These are phyloP conservation scores for Columba guinea DNA, from an alignment of 2,797 vertebrate genomes.

Conservation along the genomic window DNA sequence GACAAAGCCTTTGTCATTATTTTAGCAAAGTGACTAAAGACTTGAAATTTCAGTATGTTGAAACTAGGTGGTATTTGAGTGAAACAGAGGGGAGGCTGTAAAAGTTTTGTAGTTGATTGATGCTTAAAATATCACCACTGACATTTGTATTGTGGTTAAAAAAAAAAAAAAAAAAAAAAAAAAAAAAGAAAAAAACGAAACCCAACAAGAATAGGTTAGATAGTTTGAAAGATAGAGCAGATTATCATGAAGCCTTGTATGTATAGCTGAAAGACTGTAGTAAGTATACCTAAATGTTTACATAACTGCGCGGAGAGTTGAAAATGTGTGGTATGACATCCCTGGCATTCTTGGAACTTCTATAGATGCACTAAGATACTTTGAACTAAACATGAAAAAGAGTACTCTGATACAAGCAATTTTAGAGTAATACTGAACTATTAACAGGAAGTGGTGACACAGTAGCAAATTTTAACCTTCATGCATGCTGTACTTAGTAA, in stretches of 20 bases:
- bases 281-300: background rate
- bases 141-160: background rate
- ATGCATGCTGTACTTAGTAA: background rate
- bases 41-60: background rate
- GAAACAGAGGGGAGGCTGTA: background rate
- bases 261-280: background rate
- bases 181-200: background rate
- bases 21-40: background rate
- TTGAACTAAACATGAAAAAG: background rate
- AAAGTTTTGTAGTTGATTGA: background rate
- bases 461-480: background rate
- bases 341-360: background rate
- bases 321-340: background rate
- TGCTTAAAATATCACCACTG: background rate
- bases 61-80: background rate
- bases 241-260: background rate
- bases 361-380: background rate
- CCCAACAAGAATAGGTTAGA: background rate
- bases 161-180: background rate
- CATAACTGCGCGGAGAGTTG: background rate
- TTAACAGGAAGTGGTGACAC: background rate
- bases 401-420: background rate
- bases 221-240: background rate
- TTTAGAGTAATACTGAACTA: background rate
- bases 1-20: background rate